Evolutionary conservation across 1,140 invertebrate genomes (phyloP).

Genomic region (Bactericera cockerelli): DNA sequence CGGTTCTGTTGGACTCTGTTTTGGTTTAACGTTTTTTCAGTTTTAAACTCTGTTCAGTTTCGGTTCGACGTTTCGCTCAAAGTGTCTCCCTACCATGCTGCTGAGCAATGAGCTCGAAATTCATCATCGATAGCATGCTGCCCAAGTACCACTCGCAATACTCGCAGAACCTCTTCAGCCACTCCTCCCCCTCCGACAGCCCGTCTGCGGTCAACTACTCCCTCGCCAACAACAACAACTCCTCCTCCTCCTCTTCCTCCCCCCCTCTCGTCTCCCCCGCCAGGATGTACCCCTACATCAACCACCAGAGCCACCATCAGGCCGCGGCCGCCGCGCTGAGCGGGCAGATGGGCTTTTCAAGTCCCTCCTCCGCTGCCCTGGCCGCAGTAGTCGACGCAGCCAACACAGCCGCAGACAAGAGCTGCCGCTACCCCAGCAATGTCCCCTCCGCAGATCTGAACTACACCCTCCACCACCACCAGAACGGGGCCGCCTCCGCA

Average conservation of each 20-base stretch:
- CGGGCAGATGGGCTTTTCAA: constrained; percentile 38
- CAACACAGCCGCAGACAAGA: constrained; percentile 45
- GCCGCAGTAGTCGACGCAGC: constrained; percentile 42
- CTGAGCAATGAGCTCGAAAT: constrained; percentile 72
- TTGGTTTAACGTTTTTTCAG: not conserved
- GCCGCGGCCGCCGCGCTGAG: constrained; percentile 48
- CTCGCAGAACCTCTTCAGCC: constrained; percentile 43
- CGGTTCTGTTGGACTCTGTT: too few relatives aligned
- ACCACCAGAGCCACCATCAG: constrained; percentile 52
- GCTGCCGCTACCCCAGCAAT: constrained; percentile 55
- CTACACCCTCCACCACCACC: constrained; percentile 47
- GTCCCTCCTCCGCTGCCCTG: constrained; percentile 35
- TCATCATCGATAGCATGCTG: constrained; percentile 92
- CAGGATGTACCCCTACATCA: constrained; percentile 51
- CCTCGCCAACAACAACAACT: constrained; percentile 25
- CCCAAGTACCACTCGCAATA: constrained; percentile 80
- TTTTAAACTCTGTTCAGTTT: too few relatives aligned
- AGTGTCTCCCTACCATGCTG: not conserved
- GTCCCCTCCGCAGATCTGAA: constrained; percentile 53
- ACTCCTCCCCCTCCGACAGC: constrained; percentile 28
- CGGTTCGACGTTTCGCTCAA: too few relatives aligned
- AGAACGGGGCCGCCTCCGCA: constrained; percentile 44
- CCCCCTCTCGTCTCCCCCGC: constrained; percentile 34
- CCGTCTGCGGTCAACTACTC: constrained; percentile 36
- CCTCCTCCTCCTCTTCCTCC: constrained; percentile 32